Base-by-base conservation (phyloP, 1,140 invertebrate genomes). In the Vanessa tameamea region DNA sequence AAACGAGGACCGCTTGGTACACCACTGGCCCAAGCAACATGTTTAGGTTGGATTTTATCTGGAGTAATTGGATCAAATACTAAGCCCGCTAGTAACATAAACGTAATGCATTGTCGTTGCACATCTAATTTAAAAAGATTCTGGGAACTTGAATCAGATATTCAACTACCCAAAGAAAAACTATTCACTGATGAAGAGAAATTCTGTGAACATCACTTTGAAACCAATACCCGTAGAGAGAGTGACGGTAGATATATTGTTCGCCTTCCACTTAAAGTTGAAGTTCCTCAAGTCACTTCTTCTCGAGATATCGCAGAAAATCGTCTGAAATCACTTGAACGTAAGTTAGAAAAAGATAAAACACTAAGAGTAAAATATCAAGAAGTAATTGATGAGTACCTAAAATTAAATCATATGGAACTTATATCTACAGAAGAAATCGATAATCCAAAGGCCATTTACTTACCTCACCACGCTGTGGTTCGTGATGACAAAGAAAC, bases 41-140 rank as follows among this genome's bases (percentile, higher is more conserved):
- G 1, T 12, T 64, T 83, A 1, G 79, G 79, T 3, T 81, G 81
- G 81, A 78, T 83, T 13, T n/a, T 83, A 9, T 81, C 78, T 14
- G 79, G 81, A 59, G 6, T 31, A n/a, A 53, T 74, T 48, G 53
- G 68, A 5, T 20, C 43, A 48, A 23, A 50, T 50, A 66, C n/a
- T 6, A 66, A 50, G 43, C 47, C 43, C 53, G 13, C 53, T 15
- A 5, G 14, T 23, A 1, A 23, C 15, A 16, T 47, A 50, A 66
- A 64, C 26, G 61, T 51, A 13, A 37, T 14, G 31, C 59, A 64
- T 31, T n/a, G n/a, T 16, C 51, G 3, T 48, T 23, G 14, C 9
- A 26, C 47, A 50, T 14, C 26, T 55, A 15, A 23, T 31, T 47
- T 64, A 48, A 64, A 64, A 31, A 64, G n/a, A n/a, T 77, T 77